Conservation (phyloP, 2,113 vertebrate genomes). For the Danionella cerebrum region DNA sequence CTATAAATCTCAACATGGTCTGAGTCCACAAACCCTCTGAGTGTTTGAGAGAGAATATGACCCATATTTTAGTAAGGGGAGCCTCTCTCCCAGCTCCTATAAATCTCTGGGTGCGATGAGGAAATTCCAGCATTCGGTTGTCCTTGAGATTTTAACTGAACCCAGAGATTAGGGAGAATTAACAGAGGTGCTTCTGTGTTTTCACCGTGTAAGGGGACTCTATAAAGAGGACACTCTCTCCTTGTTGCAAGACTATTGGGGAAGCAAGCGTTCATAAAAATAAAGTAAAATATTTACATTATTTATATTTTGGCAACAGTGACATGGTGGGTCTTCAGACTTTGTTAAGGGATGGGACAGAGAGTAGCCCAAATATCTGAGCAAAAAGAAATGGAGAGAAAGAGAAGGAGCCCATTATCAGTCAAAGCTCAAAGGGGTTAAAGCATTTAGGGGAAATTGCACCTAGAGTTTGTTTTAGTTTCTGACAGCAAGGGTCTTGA, state of each 20-base stretch:
- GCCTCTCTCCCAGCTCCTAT: constrained; percentile 11
- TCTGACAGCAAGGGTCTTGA: constrained; percentile 35
- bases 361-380: neutral
- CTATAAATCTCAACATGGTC: constrained; percentile 53
- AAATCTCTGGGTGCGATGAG: constrained; percentile 9
- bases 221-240: constrained; percentile 26
- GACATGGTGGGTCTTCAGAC: constrained; percentile 25
- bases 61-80: constrained; percentile 1
- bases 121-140: constrained; percentile 34
- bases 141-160: constrained; percentile 12
- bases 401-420: constrained; percentile 8
- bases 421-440: constrained; percentile 33
- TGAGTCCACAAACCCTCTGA: constrained; percentile 11
- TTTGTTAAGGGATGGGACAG: neutral
- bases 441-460: constrained; percentile 43
- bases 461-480: constrained; percentile 46
- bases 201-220: constrained; percentile 22
- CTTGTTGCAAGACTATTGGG: constrained; percentile 19
- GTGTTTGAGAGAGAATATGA: neutral
- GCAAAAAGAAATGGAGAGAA: neutral
- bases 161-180: constrained; percentile 27
- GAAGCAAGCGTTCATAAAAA: neutral
- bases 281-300: constrained; percentile 56
- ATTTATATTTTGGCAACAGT: constrained; percentile 22
- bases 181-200: constrained; percentile 3